Evolutionary conservation across 2,888 invertebrate species (phyloP).

Genomic region (Euzophera pinguis): DNA sequence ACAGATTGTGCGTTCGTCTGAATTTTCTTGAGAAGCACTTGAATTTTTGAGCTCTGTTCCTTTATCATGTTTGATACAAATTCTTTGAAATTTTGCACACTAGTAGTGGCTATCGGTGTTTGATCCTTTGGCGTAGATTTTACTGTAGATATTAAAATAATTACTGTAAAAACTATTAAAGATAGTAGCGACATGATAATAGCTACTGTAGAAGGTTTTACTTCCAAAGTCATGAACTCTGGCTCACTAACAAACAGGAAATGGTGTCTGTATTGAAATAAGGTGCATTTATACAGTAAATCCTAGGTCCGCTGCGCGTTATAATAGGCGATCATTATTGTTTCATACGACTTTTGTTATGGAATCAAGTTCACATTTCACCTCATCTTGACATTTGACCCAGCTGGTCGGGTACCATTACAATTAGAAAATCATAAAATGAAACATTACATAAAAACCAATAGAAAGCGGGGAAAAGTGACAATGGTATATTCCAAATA

Average conservation of each 20-base stretch:
- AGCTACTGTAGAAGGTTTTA: slow-evolving; percentile 33
- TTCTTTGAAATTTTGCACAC: slow-evolving; percentile 54
- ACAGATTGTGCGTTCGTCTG: slow-evolving; percentile 62
- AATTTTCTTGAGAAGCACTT: slow-evolving; percentile 55
- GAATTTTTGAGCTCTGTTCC: slow-evolving; percentile 64
- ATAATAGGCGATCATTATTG: slow-evolving; percentile 47
- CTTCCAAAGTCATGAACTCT: slow-evolving; percentile 55
- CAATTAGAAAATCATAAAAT: slow-evolving; percentile 29
- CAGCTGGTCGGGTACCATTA: slow-evolving; percentile 56
- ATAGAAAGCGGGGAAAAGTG: not conserved
- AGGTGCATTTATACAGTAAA: slow-evolving; percentile 43
- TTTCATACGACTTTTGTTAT: slow-evolving; percentile 19
- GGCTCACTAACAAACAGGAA: slow-evolving; percentile 26
- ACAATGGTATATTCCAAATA: too few relatives aligned
- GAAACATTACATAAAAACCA: not conserved
- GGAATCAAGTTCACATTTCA: slow-evolving; percentile 27
- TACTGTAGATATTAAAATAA: slow-evolving; percentile 44
- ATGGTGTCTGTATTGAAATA: slow-evolving; percentile 27
- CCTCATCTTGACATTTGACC: slow-evolving; percentile 73
- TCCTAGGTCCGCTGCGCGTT: slow-evolving; percentile 49
- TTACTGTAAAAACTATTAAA: slow-evolving; percentile 43
- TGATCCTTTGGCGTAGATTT: slow-evolving; percentile 44
- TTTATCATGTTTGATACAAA: slow-evolving; percentile 56
- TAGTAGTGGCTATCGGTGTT: slow-evolving; percentile 28
- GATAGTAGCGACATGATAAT: slow-evolving; percentile 59